These are phyloP conservation scores for Strongylocentrotus purpuratus DNA, from an alignment of 35 echinoderm and acorn worm genomes.

Conservation along the genomic window DNA sequence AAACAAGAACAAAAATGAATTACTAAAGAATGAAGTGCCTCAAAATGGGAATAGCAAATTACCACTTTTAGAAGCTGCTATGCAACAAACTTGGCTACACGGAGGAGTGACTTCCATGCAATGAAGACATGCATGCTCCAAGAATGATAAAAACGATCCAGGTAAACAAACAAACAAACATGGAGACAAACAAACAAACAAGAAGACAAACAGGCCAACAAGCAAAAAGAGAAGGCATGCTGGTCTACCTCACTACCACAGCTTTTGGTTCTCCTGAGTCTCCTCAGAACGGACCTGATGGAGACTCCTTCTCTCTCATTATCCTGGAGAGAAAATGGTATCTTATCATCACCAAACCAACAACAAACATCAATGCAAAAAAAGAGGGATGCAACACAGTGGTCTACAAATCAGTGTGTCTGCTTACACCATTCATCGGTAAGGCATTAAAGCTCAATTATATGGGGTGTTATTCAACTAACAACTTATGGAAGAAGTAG, in stretches of 20 bases:
- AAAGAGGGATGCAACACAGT: too few relatives aligned
- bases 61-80: neutral
- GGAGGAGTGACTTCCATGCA: neutral
- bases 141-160: neutral
- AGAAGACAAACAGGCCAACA: neutral
- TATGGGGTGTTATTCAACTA: too few relatives aligned
- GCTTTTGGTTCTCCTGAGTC: constrained; percentile 19
- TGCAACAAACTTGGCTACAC: neutral
- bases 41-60: too few relatives aligned
- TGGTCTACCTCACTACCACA: neutral
- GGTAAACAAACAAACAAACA: neutral
- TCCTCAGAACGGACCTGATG: neutral
- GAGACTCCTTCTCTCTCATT: neutral
- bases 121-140: neutral
- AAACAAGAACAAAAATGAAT: too few relatives aligned
- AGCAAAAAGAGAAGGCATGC: neutral
- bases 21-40: too few relatives aligned
- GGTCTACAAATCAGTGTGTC: too few relatives aligned
- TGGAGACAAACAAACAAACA: neutral
- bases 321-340: neutral
- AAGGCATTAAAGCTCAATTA: too few relatives aligned
- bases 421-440: too few relatives aligned
- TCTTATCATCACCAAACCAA: too few relatives aligned
- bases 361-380: too few relatives aligned
- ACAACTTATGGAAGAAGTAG: too few relatives aligned